Base-by-base conservation (phyloP, 2,888 invertebrate genomes). In the Nephrocerus scutellatus region DNA sequence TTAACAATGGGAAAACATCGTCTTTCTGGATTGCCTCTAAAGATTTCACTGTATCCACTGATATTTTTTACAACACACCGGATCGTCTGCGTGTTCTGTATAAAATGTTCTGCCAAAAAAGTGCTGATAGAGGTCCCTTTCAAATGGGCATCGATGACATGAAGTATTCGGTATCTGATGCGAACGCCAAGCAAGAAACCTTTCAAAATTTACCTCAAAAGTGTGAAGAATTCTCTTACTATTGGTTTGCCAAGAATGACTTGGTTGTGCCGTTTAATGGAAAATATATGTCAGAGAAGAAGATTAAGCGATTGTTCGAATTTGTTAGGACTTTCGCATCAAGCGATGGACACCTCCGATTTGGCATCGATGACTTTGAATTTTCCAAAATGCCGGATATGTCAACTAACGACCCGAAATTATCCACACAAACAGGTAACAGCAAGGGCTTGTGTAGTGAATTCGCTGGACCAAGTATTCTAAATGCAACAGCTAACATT, bases 171-270 rank as follows among this genome's bases (percentile, higher is more conserved):
- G n/a, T n/a, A n/a, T n/a, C n/a, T n/a, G n/a, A n/a, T n/a, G n/a
- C n/a, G n/a, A 14, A 15, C 4, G 40, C 46, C 5, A 32, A 43
- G 2, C 25, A 39, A 6, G 41, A 47, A 3, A 32, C 52, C 23
- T 52, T 53, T 0, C 49, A 51, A 23, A 47, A 47, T 3, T 46
- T 54, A 1, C 48, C 57, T 0, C 47, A 43, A 8, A 39, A 41
- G 0, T n/a, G n/a, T n/a, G 53, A 58, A 22, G 56, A 47, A 3
- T 47, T 48, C 43, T 66, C 64, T 0, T 59, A 66, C n/a, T 64
- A 62, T 36, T 64, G 66, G 66, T 60, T 66, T 36, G 58, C 61
- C 14, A 60, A 53, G 14, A 61, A 59, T 0, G 60, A 61, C 26
- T 35, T 63, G 28, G 50, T 58, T 1, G 52, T 66, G 35, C 62